Evolutionary conservation across 2,888 invertebrate genomes (phyloP), one percentile per base, ranked within the genome.

Genomic region (Amorpha juglandis): DNA sequence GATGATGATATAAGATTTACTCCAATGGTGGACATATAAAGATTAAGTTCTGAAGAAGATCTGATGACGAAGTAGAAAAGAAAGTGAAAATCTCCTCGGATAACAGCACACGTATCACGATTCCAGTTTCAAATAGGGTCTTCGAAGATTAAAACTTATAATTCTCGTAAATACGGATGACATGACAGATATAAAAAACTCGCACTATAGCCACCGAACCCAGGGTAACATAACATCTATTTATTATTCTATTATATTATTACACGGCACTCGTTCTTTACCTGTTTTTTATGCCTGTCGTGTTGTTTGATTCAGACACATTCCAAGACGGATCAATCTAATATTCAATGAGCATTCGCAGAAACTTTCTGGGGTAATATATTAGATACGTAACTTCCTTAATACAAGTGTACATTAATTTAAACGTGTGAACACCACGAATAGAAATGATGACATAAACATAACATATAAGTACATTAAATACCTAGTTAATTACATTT

Each of bases 241-340:
- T 12, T 33, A 33, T 35, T 14, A 33, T 53, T 53, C 53, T 12
- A 6, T 33, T 33, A 14, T n/a, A 53, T 35, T 33, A 27, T 27
- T 12, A n/a, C 53, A 16, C 19, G 19, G 12, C 16, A 58, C 12
- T 38, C 38, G 55, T 55, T 9, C 14, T 58, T 58, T 58, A 42
- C 42, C 19, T 19, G 19, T 58, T 58, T 58, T 12, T 55, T 58
- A 58, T 42, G 58, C 58, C 12, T 58, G 12, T 42, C 19, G 16
- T 42, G 58, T 58, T 42, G 19, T 38, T 16, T 55, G 16, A 38
- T 42, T 38, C 58, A 19, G 19, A 42, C 58, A 42, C 58, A 58
- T 55, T 55, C 55, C 55, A 35, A 35, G 35, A 38, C 55, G 16
- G 38, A 19, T 9, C 38, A 62, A 63, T 67, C 14, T 62, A 67